Percentiles rank a stretch among this genome's conserved stretches.
phyloP scores from a whole-genome alignment of 2,113 vertebrate genomes.

The Platanista minor region DNA sequence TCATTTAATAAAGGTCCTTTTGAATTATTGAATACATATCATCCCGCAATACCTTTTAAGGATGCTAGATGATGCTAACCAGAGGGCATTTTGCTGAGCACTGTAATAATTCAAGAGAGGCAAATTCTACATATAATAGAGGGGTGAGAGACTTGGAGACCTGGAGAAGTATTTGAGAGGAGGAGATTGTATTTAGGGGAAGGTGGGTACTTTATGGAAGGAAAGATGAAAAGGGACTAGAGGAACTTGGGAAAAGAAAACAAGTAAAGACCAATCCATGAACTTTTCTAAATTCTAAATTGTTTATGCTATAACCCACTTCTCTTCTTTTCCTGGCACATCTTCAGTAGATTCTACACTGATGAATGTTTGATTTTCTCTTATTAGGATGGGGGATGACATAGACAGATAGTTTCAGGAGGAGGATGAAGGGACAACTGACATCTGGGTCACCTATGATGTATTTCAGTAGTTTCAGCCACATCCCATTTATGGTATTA shows the following conservation, averaged over 20 bases:
- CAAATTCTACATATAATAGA: not conserved
- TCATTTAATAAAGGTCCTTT: slow-evolving; percentile 47
- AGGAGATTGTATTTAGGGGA: not conserved
- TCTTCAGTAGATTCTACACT: not conserved
- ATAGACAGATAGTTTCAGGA: not conserved
- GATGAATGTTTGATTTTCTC: not conserved
- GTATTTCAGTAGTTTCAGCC: not conserved
- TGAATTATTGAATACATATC: slow-evolving; percentile 51
- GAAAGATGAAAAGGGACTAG: not conserved
- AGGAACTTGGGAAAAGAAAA: not conserved
- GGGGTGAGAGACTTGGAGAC: not conserved
- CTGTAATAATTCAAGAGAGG: not conserved
- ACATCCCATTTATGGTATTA: not conserved
- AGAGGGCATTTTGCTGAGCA: slow-evolving; percentile 13
- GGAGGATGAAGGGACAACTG: not conserved
- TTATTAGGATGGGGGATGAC: not conserved
- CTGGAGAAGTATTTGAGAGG: not conserved
- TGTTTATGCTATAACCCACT: not conserved
- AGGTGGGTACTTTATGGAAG: not conserved
- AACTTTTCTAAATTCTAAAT: not conserved
- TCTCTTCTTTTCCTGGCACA: not conserved
- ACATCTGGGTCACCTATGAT: not conserved
- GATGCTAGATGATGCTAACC: not conserved
- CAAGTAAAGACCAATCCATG: not conserved
- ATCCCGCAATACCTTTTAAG: not conserved